Evolutionary conservation across 2,113 vertebrate species (phyloP), one percentile per base, ranked within the genome.

Genomic region (Zingel zingel): DNA sequence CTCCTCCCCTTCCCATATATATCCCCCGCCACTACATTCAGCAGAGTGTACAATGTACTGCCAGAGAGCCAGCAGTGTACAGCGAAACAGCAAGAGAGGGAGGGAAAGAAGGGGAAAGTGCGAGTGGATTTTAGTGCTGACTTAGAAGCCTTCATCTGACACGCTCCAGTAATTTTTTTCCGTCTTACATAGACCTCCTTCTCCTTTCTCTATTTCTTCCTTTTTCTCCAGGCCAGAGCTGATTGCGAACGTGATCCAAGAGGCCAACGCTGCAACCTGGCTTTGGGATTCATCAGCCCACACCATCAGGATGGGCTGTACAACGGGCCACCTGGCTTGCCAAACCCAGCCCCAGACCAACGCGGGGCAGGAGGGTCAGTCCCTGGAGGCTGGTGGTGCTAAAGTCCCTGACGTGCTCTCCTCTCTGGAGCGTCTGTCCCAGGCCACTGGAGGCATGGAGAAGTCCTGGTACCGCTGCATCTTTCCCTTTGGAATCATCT

Each of bases 391-490:
- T 12, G 88, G 91, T 14, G 72, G 89, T 0, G 81, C 95, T 87
- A 95, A 96, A 27, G 94, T 95, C 57, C 95, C 95, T 0, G 96
- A 97, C 16, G 94, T 96, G 53, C 94, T 96, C 0, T 95, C 96
- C 0, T 96, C 95, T 0, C 92, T 97, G 50, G 95, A 96, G 74
- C 95, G 96, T 71, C 95, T 98, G 80, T 96, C 97, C 0, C 94
- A 97, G 93, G 97, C 96, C 89, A 97, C 97, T 0, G 96, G 97
- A 0, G 96, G 97, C 65, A 96, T 96, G 0, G 97, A 97, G 93
- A 96, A 97, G 91, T 98, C 97, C 45, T 99, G 97, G 97, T 96
- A 97, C 89, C 96, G 96, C 87, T 99, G 97, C 90, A 94, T 99
- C 88, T 97, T 99, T 87, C 97, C 96, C 4, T 99, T 99, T 2